Conservation (phyloP, 2,113 vertebrate species). For the Varanus komodoensis region DNA sequence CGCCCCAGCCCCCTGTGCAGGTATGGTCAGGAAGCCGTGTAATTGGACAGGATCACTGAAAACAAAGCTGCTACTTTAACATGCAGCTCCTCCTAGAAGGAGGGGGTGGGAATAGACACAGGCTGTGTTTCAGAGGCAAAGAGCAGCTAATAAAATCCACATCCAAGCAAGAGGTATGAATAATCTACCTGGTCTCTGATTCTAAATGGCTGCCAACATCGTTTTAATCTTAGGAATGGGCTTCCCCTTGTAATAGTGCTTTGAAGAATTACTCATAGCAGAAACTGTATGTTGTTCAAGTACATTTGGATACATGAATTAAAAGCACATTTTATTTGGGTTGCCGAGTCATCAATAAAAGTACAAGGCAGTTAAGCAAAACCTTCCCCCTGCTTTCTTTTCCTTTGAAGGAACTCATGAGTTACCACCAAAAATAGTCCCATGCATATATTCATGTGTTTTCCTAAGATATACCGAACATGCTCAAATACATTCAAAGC, state of each 20-base stretch:
- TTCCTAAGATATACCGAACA: not conserved
- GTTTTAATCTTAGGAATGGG: slow-evolving; percentile 35
- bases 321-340: slow-evolving; percentile 6
- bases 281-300: slow-evolving; percentile 3
- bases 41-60: slow-evolving; percentile 31
- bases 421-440: slow-evolving; percentile 17
- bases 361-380: not conserved
- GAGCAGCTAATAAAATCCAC: slow-evolving; percentile 47
- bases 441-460: slow-evolving; percentile 11
- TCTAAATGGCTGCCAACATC: slow-evolving; percentile 53
- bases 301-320: slow-evolving; percentile 2
- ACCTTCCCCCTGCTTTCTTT: not conserved
- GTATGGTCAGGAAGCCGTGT: slow-evolving; percentile 32
- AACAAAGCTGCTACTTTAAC: slow-evolving; percentile 57
- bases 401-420: not conserved
- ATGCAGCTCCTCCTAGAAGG: slow-evolving; percentile 50
- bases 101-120: not conserved
- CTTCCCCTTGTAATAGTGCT: not conserved
- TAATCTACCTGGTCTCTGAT: slow-evolving; percentile 56
- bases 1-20: not conserved
- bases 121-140: slow-evolving; percentile 37
- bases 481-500: slow-evolving; percentile 5
- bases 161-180: slow-evolving; percentile 56
- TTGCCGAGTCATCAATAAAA: slow-evolving; percentile 17
- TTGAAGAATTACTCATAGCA: not conserved